Base-by-base conservation (phyloP, 2,797 vertebrate genomes). In the Eospalax fontanierii region DNA sequence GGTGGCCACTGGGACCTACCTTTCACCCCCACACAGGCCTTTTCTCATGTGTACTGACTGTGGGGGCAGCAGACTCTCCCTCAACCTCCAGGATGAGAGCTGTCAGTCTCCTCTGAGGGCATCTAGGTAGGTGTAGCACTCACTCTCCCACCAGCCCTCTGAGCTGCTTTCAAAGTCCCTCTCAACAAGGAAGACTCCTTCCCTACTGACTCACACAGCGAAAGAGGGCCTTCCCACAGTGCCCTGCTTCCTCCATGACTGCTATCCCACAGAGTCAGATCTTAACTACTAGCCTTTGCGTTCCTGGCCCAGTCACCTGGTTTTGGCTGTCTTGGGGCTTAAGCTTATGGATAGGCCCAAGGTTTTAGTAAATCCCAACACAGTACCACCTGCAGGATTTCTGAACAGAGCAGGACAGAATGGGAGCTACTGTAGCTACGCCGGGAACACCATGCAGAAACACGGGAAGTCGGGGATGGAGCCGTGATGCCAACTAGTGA, bases 11-110 rank as follows among this genome's bases (percentile, higher is more conserved):
- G 74, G 57, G 40, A 30, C 63, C 40, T 18, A 43, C 33, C 7
- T 85, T 14, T 22, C 1, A 26, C 0, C 0, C 54, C 71, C 33
- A 1, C 7, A 59, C 6, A 6, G 40, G 30, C n/a, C 14, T 26
- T 26, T 68, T 28, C 76, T 76, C 6, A 1, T 0, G 33, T 28
- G 57, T 2, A 38, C 65, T 5, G 35, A 40, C 4, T 1, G 10
- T 24, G 8, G 46, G 3, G 22, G 28, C 4, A 80, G 74, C 12
- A 11, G 70, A n/a, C 15, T 24, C 4, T 11, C 65, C 57, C 71
- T 66, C 14, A 38, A 35, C 38, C 1, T 1, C 59, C 54, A 54
- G 19, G 59, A 14, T 61, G 8, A 11, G 40, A 50, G 40, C 6
- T 19, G 2, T 26, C 18, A 1, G 85, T 50, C 46, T 50, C 46